Evolutionary conservation across 2,113 vertebrate genomes (phyloP).

Genomic region (Hassar affinis): DNA sequence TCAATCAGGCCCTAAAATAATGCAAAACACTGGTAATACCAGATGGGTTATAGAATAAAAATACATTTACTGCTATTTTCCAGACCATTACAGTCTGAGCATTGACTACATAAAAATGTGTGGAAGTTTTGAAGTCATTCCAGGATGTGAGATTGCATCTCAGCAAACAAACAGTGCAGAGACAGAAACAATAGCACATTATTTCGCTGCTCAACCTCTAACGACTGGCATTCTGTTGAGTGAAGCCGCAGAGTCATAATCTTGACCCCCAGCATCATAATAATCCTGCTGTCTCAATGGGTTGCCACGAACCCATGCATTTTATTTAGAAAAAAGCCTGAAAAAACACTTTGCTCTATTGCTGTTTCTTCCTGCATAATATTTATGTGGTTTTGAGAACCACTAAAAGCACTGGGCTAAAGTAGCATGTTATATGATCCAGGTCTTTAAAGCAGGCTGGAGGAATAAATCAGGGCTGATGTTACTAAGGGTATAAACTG

Average conservation of each 20-base stretch:
- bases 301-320: constrained; percentile 37
- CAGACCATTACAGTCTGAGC: constrained; percentile 53
- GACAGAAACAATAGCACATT: constrained; percentile 59
- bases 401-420: constrained; percentile 35
- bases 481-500: constrained; percentile 34
- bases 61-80: constrained; percentile 57
- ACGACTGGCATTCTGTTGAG: constrained; percentile 50
- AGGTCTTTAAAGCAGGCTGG: constrained; percentile 39
- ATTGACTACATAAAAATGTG: constrained; percentile 57
- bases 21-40: constrained; percentile 33
- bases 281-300: constrained; percentile 37
- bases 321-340: constrained; percentile 49
- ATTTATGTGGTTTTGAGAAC: constrained; percentile 50
- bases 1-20: constrained; percentile 11
- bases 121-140: constrained; percentile 59
- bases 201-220: constrained; percentile 54
- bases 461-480: constrained; percentile 47
- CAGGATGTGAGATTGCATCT: constrained; percentile 57
- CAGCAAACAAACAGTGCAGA: constrained; percentile 49
- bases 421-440: constrained; percentile 42
- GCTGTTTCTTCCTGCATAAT: constrained; percentile 45
- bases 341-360: constrained; percentile 50
- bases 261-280: constrained; percentile 51
- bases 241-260: constrained; percentile 45
- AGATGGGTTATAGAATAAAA: constrained; percentile 52